phyloP scores from a whole-genome alignment of 1,140 invertebrate species.

The Brachionus koreanus region DNA sequence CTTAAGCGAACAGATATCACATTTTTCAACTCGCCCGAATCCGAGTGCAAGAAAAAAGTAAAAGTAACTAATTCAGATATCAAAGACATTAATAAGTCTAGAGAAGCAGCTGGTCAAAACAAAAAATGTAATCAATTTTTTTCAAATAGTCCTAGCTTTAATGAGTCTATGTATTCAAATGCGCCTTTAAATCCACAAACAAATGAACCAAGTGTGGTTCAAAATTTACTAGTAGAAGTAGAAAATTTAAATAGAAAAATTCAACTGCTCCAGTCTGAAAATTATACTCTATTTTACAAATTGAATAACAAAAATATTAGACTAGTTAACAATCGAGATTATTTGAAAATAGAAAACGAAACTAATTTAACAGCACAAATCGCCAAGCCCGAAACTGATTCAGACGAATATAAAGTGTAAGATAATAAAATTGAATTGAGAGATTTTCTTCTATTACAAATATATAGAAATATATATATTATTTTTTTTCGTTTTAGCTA shows the following conservation, averaged over 20 bases:
- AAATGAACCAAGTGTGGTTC: not conserved
- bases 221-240: not conserved
- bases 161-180: conserved; percentile 8
- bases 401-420: conserved; percentile 17
- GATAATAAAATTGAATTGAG: not conserved
- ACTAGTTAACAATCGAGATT: conserved; percentile 16
- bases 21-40: not conserved
- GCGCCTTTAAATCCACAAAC: not conserved
- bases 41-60: not conserved
- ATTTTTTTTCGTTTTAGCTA: too few relatives aligned
- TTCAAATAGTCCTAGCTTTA: not conserved
- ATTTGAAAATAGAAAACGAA: conserved; percentile 30
- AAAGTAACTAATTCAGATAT: not conserved
- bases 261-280: not conserved
- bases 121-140: not conserved
- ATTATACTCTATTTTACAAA: not conserved
- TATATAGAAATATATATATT: too few relatives aligned
- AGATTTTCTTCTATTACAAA: too few relatives aligned
- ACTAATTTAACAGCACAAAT: not conserved
- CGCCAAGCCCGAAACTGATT: conserved; percentile 18
- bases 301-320: not conserved
- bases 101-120: not conserved
- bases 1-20: conserved; percentile 27
- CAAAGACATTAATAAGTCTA: not conserved
- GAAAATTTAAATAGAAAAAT: not conserved